Evolutionary conservation across 2,888 invertebrate species (phyloP).

Genomic region (Drosophila flavopinicola): DNA sequence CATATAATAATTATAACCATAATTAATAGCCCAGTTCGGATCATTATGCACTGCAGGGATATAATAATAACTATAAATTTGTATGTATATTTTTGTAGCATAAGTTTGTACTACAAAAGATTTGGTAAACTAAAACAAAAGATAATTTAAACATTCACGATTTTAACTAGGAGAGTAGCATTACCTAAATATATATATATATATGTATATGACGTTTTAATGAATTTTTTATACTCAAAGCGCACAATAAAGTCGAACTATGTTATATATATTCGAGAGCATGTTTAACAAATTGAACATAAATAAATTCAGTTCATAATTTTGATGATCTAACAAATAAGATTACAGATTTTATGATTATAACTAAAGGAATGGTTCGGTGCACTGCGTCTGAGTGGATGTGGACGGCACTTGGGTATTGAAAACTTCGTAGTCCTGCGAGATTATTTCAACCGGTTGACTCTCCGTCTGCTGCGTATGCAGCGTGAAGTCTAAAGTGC

Average conservation of each 20-base stretch:
- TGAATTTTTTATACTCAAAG: slow-evolving; percentile 51
- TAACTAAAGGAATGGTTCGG: slow-evolving; percentile 25
- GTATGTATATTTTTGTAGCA: slow-evolving; percentile 33
- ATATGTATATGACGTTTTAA: slow-evolving; percentile 36
- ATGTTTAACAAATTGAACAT: slow-evolving; percentile 28
- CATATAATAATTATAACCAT: background rate
- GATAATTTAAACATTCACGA: slow-evolving; percentile 25
- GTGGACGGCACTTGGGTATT: slow-evolving; percentile 49
- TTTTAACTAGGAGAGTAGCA: slow-evolving; percentile 51
- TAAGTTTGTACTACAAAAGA: slow-evolving; percentile 39
- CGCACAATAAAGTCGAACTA: slow-evolving; percentile 45
- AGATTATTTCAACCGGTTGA: background rate
- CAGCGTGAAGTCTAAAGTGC: slow-evolving; percentile 1
- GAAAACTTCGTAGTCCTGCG: slow-evolving; percentile 39
- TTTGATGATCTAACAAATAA: background rate
- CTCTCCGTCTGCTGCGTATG: slow-evolving; percentile 22
- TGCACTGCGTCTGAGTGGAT: slow-evolving; percentile 47
- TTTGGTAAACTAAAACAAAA: slow-evolving; percentile 25
- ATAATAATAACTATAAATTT: slow-evolving; percentile 14
- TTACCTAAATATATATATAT: slow-evolving; percentile 5
- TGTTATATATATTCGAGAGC: slow-evolving; percentile 22
- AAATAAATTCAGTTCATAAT: slow-evolving; percentile 21
- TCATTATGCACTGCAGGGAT: slow-evolving; percentile 16
- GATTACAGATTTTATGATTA: background rate
- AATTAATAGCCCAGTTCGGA: slow-evolving; percentile 1